Percentiles rank a stretch among this genome's conserved stretches.
phyloP scores from a whole-genome alignment of 2,888 invertebrate genomes.

The Plutella xylostella region DNA sequence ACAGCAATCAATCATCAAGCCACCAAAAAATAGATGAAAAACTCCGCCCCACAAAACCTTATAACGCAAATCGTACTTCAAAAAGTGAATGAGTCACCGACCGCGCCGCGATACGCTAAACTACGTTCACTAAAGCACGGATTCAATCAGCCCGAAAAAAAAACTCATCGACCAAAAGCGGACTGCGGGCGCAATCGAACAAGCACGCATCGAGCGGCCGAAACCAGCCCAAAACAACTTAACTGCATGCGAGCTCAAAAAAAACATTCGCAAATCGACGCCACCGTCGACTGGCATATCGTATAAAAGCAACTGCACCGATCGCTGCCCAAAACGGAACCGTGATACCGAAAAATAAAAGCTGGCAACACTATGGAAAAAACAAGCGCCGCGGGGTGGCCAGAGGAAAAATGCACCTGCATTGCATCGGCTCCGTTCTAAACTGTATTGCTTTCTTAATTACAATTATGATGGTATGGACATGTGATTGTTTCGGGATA shows the following conservation, averaged over 20 bases:
- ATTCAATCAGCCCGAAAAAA: conserved; percentile 59
- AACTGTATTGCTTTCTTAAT: neutral
- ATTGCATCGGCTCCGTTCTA: neutral
- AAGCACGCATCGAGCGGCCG: conserved; percentile 46
- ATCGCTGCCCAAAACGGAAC: conserved; percentile 65
- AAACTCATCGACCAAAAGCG: conserved; percentile 39
- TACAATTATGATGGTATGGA: neutral
- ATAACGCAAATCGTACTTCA: conserved; percentile 32
- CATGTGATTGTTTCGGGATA: no score
- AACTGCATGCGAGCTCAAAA: conserved; percentile 45
- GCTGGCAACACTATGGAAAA: conserved; percentile 58
- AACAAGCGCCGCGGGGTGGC: conserved; percentile 33
- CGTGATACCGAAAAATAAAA: conserved; percentile 69
- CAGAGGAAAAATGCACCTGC: neutral
- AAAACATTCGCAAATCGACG: conserved; percentile 63
- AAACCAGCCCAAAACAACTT: conserved; percentile 67
- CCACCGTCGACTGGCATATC: conserved; percentile 35
- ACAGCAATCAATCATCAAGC: no score
- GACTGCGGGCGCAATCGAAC: conserved; percentile 60
- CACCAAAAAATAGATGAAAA: no score
- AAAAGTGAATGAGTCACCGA: conserved; percentile 53
- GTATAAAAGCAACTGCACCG: conserved; percentile 60
- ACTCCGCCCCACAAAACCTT: conserved; percentile 17
- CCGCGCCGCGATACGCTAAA: conserved; percentile 46
- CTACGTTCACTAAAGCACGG: conserved; percentile 62